These are phyloP conservation scores for Syngnathus scovelli DNA, from an alignment of 2,113 vertebrate species.

Conservation along the genomic window DNA sequence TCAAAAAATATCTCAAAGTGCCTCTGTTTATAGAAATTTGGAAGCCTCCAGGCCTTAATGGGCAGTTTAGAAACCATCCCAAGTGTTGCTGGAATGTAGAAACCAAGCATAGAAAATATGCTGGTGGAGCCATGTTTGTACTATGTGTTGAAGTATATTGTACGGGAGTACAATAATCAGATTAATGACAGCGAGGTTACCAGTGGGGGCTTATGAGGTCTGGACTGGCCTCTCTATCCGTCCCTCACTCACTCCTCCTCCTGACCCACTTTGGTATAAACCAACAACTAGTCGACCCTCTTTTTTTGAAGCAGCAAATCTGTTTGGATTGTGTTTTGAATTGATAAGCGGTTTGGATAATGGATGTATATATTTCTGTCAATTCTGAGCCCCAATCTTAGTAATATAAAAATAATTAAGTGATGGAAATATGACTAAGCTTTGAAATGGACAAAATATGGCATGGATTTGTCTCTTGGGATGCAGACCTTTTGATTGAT, in stretches of 20 bases:
- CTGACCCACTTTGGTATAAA: conserved; percentile 62
- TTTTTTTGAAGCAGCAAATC: conserved; percentile 10
- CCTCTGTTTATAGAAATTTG: conserved; percentile 28
- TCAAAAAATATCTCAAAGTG: background rate
- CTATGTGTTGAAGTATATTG: conserved; percentile 6
- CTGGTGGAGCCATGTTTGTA: background rate
- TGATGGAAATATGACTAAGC: background rate
- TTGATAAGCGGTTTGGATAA: too few species aligned
- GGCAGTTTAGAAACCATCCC: background rate
- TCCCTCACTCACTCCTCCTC: conserved; percentile 13
- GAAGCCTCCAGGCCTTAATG: conserved; percentile 1
- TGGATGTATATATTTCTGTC: background rate
- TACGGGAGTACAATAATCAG: conserved; percentile 65
- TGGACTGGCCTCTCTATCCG: conserved; percentile 43
- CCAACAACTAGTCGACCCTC: conserved; percentile 26
- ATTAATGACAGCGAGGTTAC: conserved; percentile 66
- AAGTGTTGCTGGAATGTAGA: conserved; percentile 37
- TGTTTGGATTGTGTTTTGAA: background rate
- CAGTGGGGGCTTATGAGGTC: conserved; percentile 59
- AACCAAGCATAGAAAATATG: conserved; percentile 15
- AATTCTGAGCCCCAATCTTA: background rate
- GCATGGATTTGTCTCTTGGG: background rate
- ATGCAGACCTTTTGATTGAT: background rate
- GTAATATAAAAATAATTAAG: background rate
- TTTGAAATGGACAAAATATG: background rate